Evolutionary conservation across 2,888 invertebrate species (phyloP).

Genomic region (Patella ulyssiponensis): DNA sequence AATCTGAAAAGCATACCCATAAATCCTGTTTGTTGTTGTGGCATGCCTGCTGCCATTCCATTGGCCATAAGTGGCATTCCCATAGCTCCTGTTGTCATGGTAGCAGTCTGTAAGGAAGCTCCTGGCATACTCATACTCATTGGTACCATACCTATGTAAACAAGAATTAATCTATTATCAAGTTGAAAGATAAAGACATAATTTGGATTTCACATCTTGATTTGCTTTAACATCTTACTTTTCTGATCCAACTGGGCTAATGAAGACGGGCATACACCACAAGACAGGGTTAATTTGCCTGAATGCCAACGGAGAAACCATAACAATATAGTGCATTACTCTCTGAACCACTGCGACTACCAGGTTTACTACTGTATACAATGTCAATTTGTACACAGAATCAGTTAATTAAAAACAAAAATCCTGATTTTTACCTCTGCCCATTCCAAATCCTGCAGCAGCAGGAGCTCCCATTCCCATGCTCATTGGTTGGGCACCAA

Average conservation of each 20-base stretch:
- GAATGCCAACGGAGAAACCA: too few species aligned
- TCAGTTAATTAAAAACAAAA: too few species aligned
- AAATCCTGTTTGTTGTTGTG: constrained; percentile 25
- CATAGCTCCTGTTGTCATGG: constrained; percentile 54
- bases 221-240: too few species aligned
- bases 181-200: background rate
- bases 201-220: too few species aligned
- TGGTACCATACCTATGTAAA: constrained; percentile 41
- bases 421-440: constrained; percentile 23
- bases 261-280: too few species aligned
- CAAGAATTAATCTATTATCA: background rate
- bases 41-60: constrained; percentile 50
- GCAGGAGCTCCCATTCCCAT: constrained; percentile 44
- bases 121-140: constrained; percentile 47
- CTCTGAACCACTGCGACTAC: too few species aligned
- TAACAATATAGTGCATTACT: too few species aligned
- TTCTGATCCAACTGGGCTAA: too few species aligned
- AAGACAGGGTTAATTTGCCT: too few species aligned
- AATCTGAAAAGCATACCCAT: constrained; percentile 15
- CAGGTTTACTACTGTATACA: too few species aligned
- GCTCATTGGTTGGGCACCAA: constrained; percentile 50
- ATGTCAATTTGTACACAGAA: too few species aligned
- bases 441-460: constrained; percentile 30
- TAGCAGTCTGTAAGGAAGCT: constrained; percentile 40
- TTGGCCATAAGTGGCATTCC: constrained; percentile 63